Conservation (phyloP, 2,888 invertebrate genomes). For the Byasa hedistus region DNA sequence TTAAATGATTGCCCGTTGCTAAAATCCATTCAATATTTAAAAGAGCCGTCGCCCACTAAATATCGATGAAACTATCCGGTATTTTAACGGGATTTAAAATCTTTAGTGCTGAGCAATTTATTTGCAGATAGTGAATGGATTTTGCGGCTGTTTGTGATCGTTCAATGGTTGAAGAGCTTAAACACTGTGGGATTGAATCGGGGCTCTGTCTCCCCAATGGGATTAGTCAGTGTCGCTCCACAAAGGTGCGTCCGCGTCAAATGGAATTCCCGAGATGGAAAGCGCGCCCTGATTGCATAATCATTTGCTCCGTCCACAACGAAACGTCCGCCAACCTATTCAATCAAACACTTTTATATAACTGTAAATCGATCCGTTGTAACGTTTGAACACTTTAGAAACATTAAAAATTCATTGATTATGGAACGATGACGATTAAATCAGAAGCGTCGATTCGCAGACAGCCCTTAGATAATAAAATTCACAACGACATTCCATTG, state of each 20-base stretch:
- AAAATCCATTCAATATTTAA: too few relatives aligned
- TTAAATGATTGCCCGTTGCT: too few relatives aligned
- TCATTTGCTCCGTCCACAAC: conserved; percentile 29
- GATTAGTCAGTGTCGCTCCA: conserved; percentile 19
- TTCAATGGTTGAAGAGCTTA: conserved; percentile 9
- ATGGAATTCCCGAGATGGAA: conserved; percentile 30
- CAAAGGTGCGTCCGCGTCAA: conserved; percentile 30
- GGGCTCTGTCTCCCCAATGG: conserved; percentile 9
- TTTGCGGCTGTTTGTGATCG: conserved; percentile 9
- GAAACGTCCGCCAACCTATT: conserved; percentile 10
- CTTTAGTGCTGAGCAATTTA: conserved; percentile 3
- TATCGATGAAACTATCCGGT: background rate
- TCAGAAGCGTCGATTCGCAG: conserved; percentile 1
- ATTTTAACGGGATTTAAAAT: conserved; percentile 5
- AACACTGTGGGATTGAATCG: conserved; percentile 22
- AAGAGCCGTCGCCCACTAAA: background rate
- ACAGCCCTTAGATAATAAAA: background rate
- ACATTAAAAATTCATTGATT: conserved; percentile 13
- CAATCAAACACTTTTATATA: conserved; percentile 7
- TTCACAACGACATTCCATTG: background rate
- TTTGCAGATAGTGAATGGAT: background rate
- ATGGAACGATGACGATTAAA: conserved; percentile 6
- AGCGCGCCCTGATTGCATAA: conserved; percentile 32
- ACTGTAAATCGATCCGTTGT: background rate
- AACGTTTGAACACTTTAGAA: background rate